phyloP scores from a whole-genome alignment of 2,888 invertebrate genomes.

The Meta bourneti region DNA sequence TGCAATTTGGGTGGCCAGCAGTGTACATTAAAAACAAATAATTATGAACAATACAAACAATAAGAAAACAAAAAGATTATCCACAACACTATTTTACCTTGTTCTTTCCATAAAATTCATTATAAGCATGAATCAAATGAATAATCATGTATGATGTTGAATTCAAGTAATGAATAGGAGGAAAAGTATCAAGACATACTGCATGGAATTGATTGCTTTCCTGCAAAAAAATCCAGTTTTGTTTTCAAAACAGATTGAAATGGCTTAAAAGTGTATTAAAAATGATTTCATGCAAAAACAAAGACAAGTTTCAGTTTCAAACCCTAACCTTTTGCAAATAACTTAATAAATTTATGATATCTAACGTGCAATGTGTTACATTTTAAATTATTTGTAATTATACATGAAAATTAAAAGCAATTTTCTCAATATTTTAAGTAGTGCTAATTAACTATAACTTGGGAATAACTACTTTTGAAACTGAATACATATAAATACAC shows the following conservation, averaged over 20 bases:
- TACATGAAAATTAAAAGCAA: neutral
- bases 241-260: neutral
- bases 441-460: too few species aligned
- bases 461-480: too few species aligned
- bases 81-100: slow-evolving; percentile 82
- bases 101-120: slow-evolving; percentile 85
- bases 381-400: neutral
- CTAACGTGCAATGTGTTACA: neutral
- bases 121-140: slow-evolving; percentile 90
- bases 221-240: slow-evolving; percentile 78
- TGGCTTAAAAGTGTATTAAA: neutral
- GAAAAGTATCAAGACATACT: slow-evolving; percentile 93
- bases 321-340: neutral
- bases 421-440: too few species aligned
- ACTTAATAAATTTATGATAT: neutral
- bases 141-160: slow-evolving; percentile 91
- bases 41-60: too few species aligned
- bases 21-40: too few species aligned
- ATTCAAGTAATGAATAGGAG: slow-evolving; percentile 96
- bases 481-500: too few species aligned
- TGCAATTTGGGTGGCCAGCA: neutral
- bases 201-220: slow-evolving; percentile 99
- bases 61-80: too few species aligned
- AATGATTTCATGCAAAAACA: neutral
- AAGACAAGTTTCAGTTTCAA: neutral